Evolutionary conservation across 2,888 invertebrate genomes (phyloP).

Genomic region (Pseudoips prasinana): DNA sequence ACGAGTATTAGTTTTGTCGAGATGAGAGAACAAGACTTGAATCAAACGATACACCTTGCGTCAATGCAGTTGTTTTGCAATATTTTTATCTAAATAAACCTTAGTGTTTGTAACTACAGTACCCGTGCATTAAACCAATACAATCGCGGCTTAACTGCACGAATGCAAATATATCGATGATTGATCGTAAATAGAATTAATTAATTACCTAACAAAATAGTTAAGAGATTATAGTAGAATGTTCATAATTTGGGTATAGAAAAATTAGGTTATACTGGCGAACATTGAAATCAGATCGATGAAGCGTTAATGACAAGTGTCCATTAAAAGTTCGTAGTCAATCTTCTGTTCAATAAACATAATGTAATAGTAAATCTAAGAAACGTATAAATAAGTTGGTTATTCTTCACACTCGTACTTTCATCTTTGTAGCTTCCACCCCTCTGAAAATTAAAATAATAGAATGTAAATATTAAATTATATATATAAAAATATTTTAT

Average conservation of each 20-base stretch:
- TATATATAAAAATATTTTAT: too few relatives aligned
- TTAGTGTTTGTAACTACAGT: conserved; percentile 10
- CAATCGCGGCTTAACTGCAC: conserved; percentile 13
- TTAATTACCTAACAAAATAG: too few relatives aligned
- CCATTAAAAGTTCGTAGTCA: background rate
- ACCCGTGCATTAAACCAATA: conserved; percentile 12
- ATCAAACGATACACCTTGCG: conserved; percentile 13
- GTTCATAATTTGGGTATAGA: too few relatives aligned
- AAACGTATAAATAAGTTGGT: conserved; percentile 14
- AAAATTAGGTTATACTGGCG: too few relatives aligned
- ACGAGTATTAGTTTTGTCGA: conserved; percentile 40
- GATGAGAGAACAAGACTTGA: conserved; percentile 23
- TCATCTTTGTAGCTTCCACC: conserved; percentile 25
- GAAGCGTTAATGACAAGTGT: conserved; percentile 14
- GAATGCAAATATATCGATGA: conserved; percentile 14
- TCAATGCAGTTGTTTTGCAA: conserved; percentile 21
- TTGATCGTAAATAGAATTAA: conserved; percentile 4
- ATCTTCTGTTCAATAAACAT: too few relatives aligned
- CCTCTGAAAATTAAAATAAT: conserved; percentile 7
- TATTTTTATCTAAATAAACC: conserved; percentile 11
- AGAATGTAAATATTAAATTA: too few relatives aligned
- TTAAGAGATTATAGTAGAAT: too few relatives aligned
- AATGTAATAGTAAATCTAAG: conserved; percentile 13
- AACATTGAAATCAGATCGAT: too few relatives aligned
- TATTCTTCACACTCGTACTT: conserved; percentile 37